Conservation (phyloP, 2,113 vertebrate genomes). For the Rhea pennata region DNA sequence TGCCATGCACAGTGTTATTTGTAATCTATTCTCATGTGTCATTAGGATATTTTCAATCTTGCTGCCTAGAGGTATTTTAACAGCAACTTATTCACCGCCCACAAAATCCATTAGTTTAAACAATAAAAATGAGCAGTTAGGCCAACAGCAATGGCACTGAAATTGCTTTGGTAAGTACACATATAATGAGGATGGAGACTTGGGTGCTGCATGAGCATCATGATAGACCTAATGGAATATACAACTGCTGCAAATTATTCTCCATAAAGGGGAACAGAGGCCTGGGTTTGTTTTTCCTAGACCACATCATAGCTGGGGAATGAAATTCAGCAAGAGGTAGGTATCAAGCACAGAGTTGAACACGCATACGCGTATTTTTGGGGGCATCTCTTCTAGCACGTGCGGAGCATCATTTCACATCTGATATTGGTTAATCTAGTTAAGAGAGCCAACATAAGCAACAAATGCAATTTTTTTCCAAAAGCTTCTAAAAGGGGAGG, state of each 20-base stretch:
- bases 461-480: neutral
- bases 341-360: neutral
- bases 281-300: neutral
- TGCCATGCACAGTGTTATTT: neutral
- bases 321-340: neutral
- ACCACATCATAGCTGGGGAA: neutral
- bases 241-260: neutral
- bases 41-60: constrained; percentile 45
- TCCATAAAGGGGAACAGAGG: neutral
- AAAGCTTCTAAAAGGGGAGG: neutral
- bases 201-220: neutral
- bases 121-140: constrained; percentile 46
- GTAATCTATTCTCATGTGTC: constrained; percentile 4
- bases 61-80: constrained; percentile 42
- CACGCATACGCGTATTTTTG: accelerated
- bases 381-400: neutral
- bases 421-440: neutral
- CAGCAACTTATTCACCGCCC: constrained; percentile 38
- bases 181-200: neutral
- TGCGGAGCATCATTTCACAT: neutral
- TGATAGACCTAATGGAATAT: neutral
- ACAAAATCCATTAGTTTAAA: constrained; percentile 63
- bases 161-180: constrained; percentile 34
- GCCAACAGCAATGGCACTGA: neutral
- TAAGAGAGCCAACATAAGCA: neutral